These are phyloP conservation scores for Brachionus calyciflorus DNA, from an alignment of 1,140 invertebrate species.

Conservation along the genomic window DNA sequence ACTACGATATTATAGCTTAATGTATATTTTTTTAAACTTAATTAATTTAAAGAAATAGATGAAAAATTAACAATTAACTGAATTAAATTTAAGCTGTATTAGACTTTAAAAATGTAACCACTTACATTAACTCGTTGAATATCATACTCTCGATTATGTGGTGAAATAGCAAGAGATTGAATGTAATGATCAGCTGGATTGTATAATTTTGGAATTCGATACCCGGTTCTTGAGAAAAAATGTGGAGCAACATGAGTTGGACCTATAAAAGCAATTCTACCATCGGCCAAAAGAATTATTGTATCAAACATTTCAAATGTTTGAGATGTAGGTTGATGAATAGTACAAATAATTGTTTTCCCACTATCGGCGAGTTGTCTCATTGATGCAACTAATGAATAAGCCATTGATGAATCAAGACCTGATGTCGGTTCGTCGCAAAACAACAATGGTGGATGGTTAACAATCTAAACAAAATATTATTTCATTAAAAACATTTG, in stretches of 20 bases:
- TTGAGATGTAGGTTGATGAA: constrained; percentile 91
- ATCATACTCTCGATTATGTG: constrained; percentile 71
- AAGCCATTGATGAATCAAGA: constrained; percentile 82
- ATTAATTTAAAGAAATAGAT: too few relatives aligned
- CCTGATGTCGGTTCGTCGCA: constrained; percentile 94
- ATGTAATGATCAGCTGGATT: constrained; percentile 94
- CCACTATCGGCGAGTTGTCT: constrained; percentile 77
- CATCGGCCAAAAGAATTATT: not conserved
- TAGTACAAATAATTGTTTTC: constrained; percentile 88
- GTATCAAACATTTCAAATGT: constrained; percentile 89
- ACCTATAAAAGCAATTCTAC: constrained; percentile 80
- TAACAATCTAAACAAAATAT: too few relatives aligned
- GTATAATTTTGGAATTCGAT: constrained; percentile 70
- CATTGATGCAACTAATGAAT: constrained; percentile 77
- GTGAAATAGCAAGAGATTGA: constrained; percentile 79
- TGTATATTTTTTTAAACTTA: too few relatives aligned
- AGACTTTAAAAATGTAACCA: too few relatives aligned
- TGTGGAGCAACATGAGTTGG: constrained; percentile 68
- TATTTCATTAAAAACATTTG: too few relatives aligned
- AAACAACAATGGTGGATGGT: constrained; percentile 87
- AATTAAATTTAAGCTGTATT: too few relatives aligned
- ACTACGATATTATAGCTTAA: too few relatives aligned
- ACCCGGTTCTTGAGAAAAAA: constrained; percentile 55
- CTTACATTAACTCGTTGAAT: constrained; percentile 50
- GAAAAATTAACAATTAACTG: not conserved